Evolutionary conservation across 2,113 vertebrate species (phyloP), one percentile per base, ranked within the genome.

Genomic region (Hymenochirus boettgeri): DNA sequence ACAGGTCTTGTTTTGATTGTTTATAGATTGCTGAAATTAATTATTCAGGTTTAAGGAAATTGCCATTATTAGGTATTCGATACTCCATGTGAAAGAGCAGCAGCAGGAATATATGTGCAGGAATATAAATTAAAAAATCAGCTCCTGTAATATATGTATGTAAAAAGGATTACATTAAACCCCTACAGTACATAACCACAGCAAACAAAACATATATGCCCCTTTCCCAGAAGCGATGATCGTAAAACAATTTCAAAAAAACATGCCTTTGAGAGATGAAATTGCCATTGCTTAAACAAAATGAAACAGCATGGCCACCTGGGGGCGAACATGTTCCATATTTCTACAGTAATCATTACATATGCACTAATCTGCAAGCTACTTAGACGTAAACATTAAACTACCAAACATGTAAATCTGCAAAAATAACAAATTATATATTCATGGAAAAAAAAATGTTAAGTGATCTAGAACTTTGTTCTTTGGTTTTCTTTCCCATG

Each of bases 401-500:
- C 17, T 9, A 2, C 12, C 25, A 35, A 23, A 18, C 6, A 24
- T 60, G 17, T 23, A 60, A 46, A 10, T 42, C 35, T 37, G 22
- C 26, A 54, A 59, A 39, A 65, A 15, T 5, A 57, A 52, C 10
- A 29, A 23, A 25, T 35, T 10, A 57, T 33, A 33, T 22, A 22
- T 31, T 22, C 29, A 52, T 5, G 21, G 3, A 5, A 55, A 13
- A 50, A 25, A 18, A 33, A 57, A 64, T 3, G 18, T 22, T 48
- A 57, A 58, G 39, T 17, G 25, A 6, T 37, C 51, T 33, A 25
- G n/a, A 51, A 17, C 33, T 27, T 59, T 59, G 56, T 52, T 67
- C 64, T 67, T 67, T 67, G 64, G 64, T 67, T 65, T 55, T 48
- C 24, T 51, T 45, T 26, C 55, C 35, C 64, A 59, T 67, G 57